These are phyloP conservation scores for Ophraella communa DNA, from an alignment of 2,888 invertebrate genomes.

Conservation along the genomic window DNA sequence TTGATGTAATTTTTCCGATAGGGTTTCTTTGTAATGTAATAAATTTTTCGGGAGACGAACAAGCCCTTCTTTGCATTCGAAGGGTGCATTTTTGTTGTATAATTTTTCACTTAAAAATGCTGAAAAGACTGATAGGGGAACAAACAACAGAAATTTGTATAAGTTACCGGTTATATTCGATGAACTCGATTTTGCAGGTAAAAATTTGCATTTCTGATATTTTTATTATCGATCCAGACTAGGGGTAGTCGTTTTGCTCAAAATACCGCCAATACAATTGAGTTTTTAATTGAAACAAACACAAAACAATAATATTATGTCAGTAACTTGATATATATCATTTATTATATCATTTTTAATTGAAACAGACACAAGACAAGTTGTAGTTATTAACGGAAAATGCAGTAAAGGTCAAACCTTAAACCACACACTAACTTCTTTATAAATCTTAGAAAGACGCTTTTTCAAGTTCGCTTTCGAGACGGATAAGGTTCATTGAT, in stretches of 20 bases:
- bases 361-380: not conserved
- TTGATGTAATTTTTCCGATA: conserved; percentile 48
- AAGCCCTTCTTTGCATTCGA: conserved; percentile 10
- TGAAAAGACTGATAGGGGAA: conserved; percentile 27
- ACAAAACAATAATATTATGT: too few relatives aligned
- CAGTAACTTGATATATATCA: not conserved
- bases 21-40: conserved; percentile 39
- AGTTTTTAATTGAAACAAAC: too few relatives aligned
- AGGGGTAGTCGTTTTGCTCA: too few relatives aligned
- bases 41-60: conserved; percentile 45
- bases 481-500: conserved; percentile 7
- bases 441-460: conserved; percentile 10
- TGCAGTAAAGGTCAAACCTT: not conserved
- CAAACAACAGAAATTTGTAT: conserved; percentile 32
- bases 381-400: not conserved
- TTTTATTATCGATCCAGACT: not conserved
- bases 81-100: conserved; percentile 33
- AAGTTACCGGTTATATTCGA: conserved; percentile 29
- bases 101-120: conserved; percentile 38
- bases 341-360: not conserved
- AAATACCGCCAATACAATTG: too few relatives aligned
- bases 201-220: conserved; percentile 30
- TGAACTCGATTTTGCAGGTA: conserved; percentile 34
- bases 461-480: conserved; percentile 6
- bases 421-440: conserved; percentile 4